Evolutionary conservation across 2,113 vertebrate genomes (phyloP).

Genomic region (Oryzias woworae): DNA sequence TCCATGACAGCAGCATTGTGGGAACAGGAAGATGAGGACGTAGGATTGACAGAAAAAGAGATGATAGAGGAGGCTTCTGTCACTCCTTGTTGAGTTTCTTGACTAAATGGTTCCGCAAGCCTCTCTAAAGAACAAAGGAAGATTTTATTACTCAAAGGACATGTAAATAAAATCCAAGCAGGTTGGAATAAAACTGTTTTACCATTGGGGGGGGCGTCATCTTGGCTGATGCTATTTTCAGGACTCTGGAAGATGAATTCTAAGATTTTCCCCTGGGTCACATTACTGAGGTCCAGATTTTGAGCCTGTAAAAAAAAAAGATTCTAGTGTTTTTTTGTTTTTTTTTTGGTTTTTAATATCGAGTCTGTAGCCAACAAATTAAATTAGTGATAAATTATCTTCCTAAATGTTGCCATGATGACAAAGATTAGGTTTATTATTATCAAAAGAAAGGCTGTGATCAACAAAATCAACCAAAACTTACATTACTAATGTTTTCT

Average conservation of each 20-base stretch:
- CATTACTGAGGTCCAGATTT: slow-evolving; percentile 87
- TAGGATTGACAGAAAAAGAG: slow-evolving; percentile 79
- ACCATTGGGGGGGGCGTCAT: slow-evolving; percentile 85
- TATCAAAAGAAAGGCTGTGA: background rate
- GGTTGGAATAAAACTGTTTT: slow-evolving; percentile 26
- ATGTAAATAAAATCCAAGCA: background rate
- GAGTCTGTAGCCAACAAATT: too few species aligned
- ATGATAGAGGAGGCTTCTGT: slow-evolving; percentile 76
- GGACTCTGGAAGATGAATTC: slow-evolving; percentile 97
- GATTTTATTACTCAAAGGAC: slow-evolving; percentile 1
- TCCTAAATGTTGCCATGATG: too few species aligned
- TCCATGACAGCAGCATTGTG: slow-evolving; percentile 78
- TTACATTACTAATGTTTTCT: slow-evolving; percentile 89
- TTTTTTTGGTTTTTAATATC: too few species aligned
- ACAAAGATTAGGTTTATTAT: too few species aligned
- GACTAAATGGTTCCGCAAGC: slow-evolving; percentile 81
- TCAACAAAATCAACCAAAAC: slow-evolving; percentile 50
- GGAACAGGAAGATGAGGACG: slow-evolving; percentile 73
- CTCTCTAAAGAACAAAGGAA: slow-evolving; percentile 70
- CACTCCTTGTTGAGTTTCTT: slow-evolving; percentile 74
- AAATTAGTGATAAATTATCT: too few species aligned
- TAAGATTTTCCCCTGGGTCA: slow-evolving; percentile 92
- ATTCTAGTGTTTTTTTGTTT: background rate
- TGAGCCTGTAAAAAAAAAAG: slow-evolving; percentile 75
- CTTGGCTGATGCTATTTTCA: slow-evolving; percentile 85